Evolutionary conservation across 2,888 invertebrate genomes (phyloP).

Genomic region (Stictocephala bisonia): DNA sequence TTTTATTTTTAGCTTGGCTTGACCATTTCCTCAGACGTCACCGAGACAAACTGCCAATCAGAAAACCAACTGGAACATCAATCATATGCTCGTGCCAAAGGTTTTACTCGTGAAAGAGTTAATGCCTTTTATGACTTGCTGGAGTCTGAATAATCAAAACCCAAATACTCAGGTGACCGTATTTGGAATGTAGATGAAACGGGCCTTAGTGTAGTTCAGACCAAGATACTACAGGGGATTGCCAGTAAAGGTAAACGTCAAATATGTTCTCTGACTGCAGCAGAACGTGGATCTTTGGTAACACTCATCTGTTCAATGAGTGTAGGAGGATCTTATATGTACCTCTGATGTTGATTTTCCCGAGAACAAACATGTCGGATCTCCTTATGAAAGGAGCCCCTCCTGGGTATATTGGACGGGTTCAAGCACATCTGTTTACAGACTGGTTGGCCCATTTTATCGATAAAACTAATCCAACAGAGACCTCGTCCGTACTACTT

Average conservation of each 20-base stretch:
- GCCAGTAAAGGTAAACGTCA: slow-evolving; percentile 61
- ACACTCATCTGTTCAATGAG: slow-evolving; percentile 60
- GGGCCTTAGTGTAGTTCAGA: slow-evolving; percentile 61
- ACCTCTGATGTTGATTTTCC: slow-evolving; percentile 62
- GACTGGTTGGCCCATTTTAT: slow-evolving; percentile 61
- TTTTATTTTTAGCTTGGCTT: too few species aligned
- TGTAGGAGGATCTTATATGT: slow-evolving; percentile 60
- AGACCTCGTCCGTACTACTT: slow-evolving; percentile 56
- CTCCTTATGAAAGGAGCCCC: slow-evolving; percentile 61
- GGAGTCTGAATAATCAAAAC: slow-evolving; percentile 51
- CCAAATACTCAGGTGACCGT: slow-evolving; percentile 54
- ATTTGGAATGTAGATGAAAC: slow-evolving; percentile 63
- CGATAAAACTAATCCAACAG: slow-evolving; percentile 54
- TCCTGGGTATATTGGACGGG: slow-evolving; percentile 58
- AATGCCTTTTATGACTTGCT: slow-evolving; percentile 47
- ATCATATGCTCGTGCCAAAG: slow-evolving; percentile 46
- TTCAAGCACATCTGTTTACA: slow-evolving; percentile 55
- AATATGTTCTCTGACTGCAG: slow-evolving; percentile 60
- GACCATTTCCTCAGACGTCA: slow-evolving; percentile 49
- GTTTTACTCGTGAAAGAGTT: slow-evolving; percentile 45
- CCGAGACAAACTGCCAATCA: slow-evolving; percentile 40
- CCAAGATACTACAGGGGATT: slow-evolving; percentile 59
- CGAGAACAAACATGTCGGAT: slow-evolving; percentile 60
- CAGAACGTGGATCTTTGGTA: slow-evolving; percentile 61
- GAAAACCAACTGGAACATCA: slow-evolving; percentile 49